Evolutionary conservation across 2,797 vertebrate genomes (phyloP).

Genomic region (Aythya fuligula): DNA sequence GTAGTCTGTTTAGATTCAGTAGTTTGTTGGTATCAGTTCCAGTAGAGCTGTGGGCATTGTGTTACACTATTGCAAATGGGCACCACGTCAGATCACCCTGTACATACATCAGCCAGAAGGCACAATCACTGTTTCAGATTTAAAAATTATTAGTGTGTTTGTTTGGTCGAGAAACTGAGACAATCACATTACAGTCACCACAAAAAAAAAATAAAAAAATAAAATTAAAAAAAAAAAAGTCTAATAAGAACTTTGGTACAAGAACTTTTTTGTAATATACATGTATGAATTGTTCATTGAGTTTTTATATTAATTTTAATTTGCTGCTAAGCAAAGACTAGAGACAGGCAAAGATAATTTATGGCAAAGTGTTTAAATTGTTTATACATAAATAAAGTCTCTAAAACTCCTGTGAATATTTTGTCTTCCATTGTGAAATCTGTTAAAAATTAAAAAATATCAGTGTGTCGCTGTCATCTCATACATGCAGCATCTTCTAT

Average conservation of each 20-base stretch:
- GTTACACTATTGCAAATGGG: slow-evolving; percentile 93
- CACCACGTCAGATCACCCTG: slow-evolving; percentile 98
- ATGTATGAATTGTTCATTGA: slow-evolving; percentile 98
- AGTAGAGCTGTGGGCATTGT: slow-evolving; percentile 94
- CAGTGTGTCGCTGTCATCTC: neutral
- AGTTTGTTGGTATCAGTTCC: slow-evolving; percentile 99
- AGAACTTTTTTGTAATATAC: slow-evolving; percentile 96
- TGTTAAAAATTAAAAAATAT: neutral
- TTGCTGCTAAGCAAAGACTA: slow-evolving; percentile 99
- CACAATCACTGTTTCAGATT: slow-evolving; percentile 88
- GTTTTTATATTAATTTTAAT: slow-evolving; percentile 99
- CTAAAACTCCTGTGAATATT: slow-evolving; percentile 98
- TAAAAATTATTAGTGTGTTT: slow-evolving; percentile 88
- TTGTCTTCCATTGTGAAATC: slow-evolving; percentile 85
- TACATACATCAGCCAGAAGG: slow-evolving; percentile 86
- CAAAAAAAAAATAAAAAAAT: slow-evolving; percentile 85
- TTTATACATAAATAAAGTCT: slow-evolving; percentile 99
- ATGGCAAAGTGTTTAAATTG: slow-evolving; percentile 99
- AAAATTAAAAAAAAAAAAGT: slow-evolving; percentile 81
- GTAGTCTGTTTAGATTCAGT: slow-evolving; percentile 98
- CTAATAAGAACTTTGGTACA: slow-evolving; percentile 92
- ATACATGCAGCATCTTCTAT: neutral
- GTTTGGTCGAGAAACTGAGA: slow-evolving; percentile 96
- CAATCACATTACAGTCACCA: slow-evolving; percentile 99
- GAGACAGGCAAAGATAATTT: slow-evolving; percentile 99